Conservation (phyloP, 2,888 invertebrate genomes). For the Tinea semifulvella region DNA sequence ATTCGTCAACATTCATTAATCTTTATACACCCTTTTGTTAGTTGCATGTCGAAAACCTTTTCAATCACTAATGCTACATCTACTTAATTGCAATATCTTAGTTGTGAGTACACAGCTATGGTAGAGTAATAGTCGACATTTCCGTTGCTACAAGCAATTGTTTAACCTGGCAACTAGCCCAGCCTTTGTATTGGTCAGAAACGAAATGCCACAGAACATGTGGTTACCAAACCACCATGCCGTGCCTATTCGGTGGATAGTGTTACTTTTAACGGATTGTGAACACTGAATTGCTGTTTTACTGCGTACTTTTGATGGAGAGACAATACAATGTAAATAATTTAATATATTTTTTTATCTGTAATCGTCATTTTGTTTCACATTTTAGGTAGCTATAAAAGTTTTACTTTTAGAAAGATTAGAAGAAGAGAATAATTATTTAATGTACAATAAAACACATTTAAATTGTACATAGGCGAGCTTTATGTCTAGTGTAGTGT, state of each 20-base stretch:
- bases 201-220: slow-evolving; percentile 2
- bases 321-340: too few species aligned
- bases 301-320: too few species aligned
- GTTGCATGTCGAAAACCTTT: not conserved
- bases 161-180: slow-evolving; percentile 14
- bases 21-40: too few species aligned
- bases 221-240: not conserved
- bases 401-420: too few species aligned
- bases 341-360: too few species aligned
- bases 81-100: not conserved
- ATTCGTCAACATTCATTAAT: too few species aligned
- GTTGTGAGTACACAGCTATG: slow-evolving; percentile 1
- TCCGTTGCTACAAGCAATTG: slow-evolving; percentile 12
- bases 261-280: slow-evolving; percentile 8
- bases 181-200: not conserved
- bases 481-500: too few species aligned
- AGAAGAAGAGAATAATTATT: too few species aligned
- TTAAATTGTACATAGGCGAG: too few species aligned
- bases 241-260: not conserved
- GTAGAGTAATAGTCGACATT: slow-evolving; percentile 12
- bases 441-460: too few species aligned
- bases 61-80: not conserved
- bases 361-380: too few species aligned
- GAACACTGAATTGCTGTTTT: not conserved
- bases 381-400: too few species aligned